A percentile compares a stretch with the other conserved stretches of the same genome.
Conservation (phyloP, 2,797 vertebrate genomes). For the Paedocypris micromegethes region DNA sequence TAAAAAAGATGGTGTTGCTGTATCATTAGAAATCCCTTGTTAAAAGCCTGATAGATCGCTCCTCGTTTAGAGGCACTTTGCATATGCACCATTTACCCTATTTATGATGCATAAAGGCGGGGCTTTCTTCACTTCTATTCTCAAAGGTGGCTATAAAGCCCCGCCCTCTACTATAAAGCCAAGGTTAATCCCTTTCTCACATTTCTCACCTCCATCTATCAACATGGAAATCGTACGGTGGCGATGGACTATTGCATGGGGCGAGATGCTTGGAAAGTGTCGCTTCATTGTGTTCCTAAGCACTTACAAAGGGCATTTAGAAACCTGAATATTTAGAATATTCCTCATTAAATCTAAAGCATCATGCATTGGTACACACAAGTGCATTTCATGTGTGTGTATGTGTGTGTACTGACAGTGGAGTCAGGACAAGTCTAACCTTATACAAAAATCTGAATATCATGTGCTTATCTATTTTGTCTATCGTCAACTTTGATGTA, state of each 20-base stretch:
- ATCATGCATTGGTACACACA: constrained; percentile 12
- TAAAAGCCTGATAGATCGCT: constrained; percentile 59
- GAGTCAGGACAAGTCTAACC: too few relatives aligned
- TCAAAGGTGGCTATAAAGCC: constrained; percentile 42
- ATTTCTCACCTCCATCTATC: constrained; percentile 57
- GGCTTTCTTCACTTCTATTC: constrained; percentile 41
- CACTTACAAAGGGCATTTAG: constrained; percentile 74
- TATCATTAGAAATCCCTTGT: constrained; percentile 59
- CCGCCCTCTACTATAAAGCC: constrained; percentile 66
- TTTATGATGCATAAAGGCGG: constrained; percentile 61
- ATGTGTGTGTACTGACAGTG: background rate
- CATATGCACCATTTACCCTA: constrained; percentile 64
- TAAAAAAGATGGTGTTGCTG: constrained; percentile 6
- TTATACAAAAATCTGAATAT: too few relatives aligned
- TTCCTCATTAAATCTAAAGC: constrained; percentile 28
- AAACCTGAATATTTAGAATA: constrained; percentile 55
- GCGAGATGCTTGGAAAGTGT: constrained; percentile 55
- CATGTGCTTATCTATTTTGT: too few relatives aligned
- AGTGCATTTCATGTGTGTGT: background rate
- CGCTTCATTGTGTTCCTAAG: constrained; percentile 75
- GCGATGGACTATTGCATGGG: constrained; percentile 46
- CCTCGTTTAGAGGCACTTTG: constrained; percentile 61
- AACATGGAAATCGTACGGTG: constrained; percentile 55
- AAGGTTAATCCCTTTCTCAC: constrained; percentile 74
- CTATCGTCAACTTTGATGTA: too few relatives aligned